Evolutionary conservation across 1,140 invertebrate species (phyloP), one percentile per base, ranked within the genome.

Genomic region (Ceratosolen fusciceps): DNA sequence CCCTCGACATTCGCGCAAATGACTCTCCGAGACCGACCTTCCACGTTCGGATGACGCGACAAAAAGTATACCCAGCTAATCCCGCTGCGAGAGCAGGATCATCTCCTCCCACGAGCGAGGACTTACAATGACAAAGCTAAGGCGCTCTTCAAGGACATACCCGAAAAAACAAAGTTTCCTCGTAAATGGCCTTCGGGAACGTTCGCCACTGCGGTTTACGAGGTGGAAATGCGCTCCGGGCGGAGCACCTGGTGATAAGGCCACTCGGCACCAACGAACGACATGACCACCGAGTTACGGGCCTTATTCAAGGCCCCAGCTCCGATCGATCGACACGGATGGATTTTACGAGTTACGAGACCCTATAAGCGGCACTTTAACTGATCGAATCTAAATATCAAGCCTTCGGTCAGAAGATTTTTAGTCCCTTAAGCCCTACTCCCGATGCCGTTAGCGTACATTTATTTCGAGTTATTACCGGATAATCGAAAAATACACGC

Each of bases 1-100:
- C n/a, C n/a, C n/a, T 58, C 77, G 54, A 65, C 72, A 72, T 43
- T 73, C 58, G 58, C 70, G 54, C 71, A 78, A 67, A 52, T 31
- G 56, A 73, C n/a, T 24, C 72, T 49, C 24, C 54, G 29, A 31
- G 47, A 8, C 19, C 67, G 54, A 49, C 74, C 12, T 34, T 47
- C 39, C 24, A 1, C 4, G 24, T 37, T 31, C 54, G 21, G 19
- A 72, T 56, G 49, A 73, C 3, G 14, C 29, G 8, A 47, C 26
- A 14, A 65, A 3, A 65, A 65, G 10, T 21, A 3, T 34, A 9
- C 19, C 1, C 19, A 1, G 14, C 37, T 14, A n/a, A n/a, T n/a
- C n/a, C n/a, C n/a, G n/a, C n/a, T n/a, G n/a, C 14, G 37, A 10
- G 65, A 39, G n/a, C n/a, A n/a, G n/a, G n/a, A n/a, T n/a, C n/a